Base-by-base conservation (phyloP, 2,113 vertebrate species). In the Sciurus niger region DNA sequence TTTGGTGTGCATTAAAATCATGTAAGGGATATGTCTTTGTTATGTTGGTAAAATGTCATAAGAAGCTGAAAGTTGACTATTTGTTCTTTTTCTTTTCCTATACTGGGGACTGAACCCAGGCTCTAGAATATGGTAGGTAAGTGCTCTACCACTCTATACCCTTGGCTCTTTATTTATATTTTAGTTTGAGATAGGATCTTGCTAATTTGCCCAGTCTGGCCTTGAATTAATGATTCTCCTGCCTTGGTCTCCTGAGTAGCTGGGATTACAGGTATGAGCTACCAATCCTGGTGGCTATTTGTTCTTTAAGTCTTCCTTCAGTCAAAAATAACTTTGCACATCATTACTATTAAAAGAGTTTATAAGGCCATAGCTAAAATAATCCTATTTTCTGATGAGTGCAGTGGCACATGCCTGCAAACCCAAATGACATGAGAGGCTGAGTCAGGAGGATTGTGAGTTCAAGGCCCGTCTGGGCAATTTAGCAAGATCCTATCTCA, bases 281-380 rank as follows among this genome's bases (percentile, higher is more conserved):
- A 34, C 67, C 67, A 68, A 34, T 32, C 32, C 67, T 68, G 13
- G 67, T 85, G 60, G 83, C 37, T 76, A 30, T 73, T 79, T 89
- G 37, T 77, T 89, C 65, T 93, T 83, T 18, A 37, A 80, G 82
- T 43, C 46, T 93, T 78, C 40, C 30, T 28, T 85, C 8, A 32
- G 37, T 58, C 43, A 60, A 80, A 85, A 84, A 78, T 12, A 95
- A n/a, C 24, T 88, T 90, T 93, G 43, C 7, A 77, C n/a, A 65
- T 24, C 51, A 77, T 90, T 74, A n/a, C 6, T 93, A 51, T 80
- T 93, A 93, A 78, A 8, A 48, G 37, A 89, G 40, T 12, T 76
- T 65, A 63, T 55, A 34, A 95, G 8, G 10, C 55, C 25, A 20
- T 32, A 85, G n/a, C 65, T 72, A 90, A 93, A 82, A 68, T 30